Evolutionary conservation across 2,797 vertebrate species (phyloP), one percentile per base, ranked within the genome.

Genomic region (Microctenopoma steveboyesi): DNA sequence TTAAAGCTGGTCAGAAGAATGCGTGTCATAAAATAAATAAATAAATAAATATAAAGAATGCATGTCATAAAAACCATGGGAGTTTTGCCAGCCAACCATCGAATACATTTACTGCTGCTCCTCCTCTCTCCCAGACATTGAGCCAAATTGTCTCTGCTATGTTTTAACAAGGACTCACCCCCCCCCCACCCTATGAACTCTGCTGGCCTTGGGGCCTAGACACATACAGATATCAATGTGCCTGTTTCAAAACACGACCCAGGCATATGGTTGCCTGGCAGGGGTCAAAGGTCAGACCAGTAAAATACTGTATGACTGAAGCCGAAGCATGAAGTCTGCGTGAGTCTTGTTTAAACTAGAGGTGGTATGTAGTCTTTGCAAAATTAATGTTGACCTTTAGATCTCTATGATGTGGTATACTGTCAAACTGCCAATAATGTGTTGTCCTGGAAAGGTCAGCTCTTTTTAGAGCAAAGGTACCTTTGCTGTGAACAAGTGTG

Each of bases 251-350:
- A 92, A 91, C 88, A 91, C 80, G 86, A 91, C 88, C 90, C 86
- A 84, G 88, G 84, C 84, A 85, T 86, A 91, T 90, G 88, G 87
- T 87, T 91, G 83, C 71, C 80, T 92, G 91, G 89, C 87, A 91
- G 83, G 76, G 88, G 62, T 84, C 88, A 91, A 82, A 89, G 91
- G 85, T 90, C 87, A 78, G 1, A 46, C 72, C 79, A 72, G 84
- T 89, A 88, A 90, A 91, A 87, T 81, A 47, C 46, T 22, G 46
- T 47, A 86, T 67, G 82, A 83, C 48, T 52, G 28, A 74, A 49
- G 54, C 15, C 51, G 47, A 43, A 51, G 30, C 27, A 25, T 84
- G 28, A 4, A 27, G 25, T 37, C 14, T 30, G 45, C 5, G 2
- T 14, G 13, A 9, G 47, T n/a, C 42, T 72, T 67, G 52, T 75